A percentile compares a stretch with the other conserved stretches of the same genome.
Conservation (phyloP, 1,140 invertebrate species). For the Rhopalosiphum padi region DNA sequence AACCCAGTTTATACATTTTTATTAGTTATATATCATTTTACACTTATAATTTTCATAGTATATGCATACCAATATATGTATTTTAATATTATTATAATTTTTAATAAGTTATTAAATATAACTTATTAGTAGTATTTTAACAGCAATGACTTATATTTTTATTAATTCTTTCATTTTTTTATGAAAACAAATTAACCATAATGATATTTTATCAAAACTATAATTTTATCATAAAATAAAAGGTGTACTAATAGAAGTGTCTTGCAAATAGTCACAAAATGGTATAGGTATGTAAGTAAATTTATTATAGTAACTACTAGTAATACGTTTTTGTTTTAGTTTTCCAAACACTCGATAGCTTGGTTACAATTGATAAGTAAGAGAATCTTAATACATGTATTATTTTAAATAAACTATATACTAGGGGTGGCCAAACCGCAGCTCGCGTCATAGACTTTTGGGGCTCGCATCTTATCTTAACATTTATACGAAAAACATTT, state of each 20-base stretch:
- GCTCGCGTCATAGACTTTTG: too few relatives aligned
- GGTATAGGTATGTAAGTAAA: not conserved
- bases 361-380: not conserved
- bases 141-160: not conserved
- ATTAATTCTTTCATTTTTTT: not conserved
- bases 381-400: not conserved
- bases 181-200: not conserved
- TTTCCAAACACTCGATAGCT: not conserved
- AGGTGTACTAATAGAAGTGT: not conserved
- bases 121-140: not conserved
- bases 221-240: not conserved
- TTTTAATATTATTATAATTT: not conserved
- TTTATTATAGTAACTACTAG: not conserved
- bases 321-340: not conserved
- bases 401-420: too few relatives aligned
- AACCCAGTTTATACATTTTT: constrained; percentile 12
- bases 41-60: not conserved
- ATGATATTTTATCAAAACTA: not conserved
- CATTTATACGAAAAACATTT: too few relatives aligned
- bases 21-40: constrained; percentile 20
- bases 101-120: constrained; percentile 15
- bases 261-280: not conserved
- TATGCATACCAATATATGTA: constrained; percentile 23
- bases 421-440: too few relatives aligned
- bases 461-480: too few relatives aligned